These are phyloP conservation scores for Petrocephalus schoutedeni DNA, from an alignment of 2,797 vertebrate species.

Conservation along the genomic window DNA sequence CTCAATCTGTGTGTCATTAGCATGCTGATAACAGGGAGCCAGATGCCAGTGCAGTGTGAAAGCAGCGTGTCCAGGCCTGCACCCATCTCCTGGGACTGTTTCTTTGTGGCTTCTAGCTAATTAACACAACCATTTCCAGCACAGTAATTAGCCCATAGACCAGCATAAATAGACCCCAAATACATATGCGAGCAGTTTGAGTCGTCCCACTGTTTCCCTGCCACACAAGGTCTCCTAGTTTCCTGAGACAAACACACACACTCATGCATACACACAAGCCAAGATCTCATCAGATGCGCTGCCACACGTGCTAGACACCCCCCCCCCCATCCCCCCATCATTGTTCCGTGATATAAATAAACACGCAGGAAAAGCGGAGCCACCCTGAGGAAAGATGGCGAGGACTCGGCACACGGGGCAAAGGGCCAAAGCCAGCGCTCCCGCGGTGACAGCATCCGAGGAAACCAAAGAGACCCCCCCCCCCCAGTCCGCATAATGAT, in stretches of 20 bases:
- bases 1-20: not conserved
- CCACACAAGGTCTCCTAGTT: not conserved
- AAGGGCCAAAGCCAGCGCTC: not conserved
- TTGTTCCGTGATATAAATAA: not conserved
- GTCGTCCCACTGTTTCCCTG: not conserved
- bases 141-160: not conserved
- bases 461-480: constrained; percentile 25
- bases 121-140: not conserved
- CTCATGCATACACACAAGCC: constrained; percentile 30
- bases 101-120: not conserved
- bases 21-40: not conserved
- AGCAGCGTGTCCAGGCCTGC: not conserved
- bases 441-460: not conserved
- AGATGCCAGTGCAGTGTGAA: constrained; percentile 5
- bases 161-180: not conserved
- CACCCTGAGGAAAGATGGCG: not conserved
- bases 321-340: not conserved
- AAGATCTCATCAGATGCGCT: constrained; percentile 40
- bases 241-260: not conserved
- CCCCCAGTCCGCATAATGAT: not conserved
- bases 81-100: not conserved
- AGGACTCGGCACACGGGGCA: not conserved
- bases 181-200: not conserved
- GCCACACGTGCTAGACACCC: not conserved
- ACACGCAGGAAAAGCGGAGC: not conserved